Base-by-base conservation (phyloP, 2,888 invertebrate species). In the Esperia sulphurella region DNA sequence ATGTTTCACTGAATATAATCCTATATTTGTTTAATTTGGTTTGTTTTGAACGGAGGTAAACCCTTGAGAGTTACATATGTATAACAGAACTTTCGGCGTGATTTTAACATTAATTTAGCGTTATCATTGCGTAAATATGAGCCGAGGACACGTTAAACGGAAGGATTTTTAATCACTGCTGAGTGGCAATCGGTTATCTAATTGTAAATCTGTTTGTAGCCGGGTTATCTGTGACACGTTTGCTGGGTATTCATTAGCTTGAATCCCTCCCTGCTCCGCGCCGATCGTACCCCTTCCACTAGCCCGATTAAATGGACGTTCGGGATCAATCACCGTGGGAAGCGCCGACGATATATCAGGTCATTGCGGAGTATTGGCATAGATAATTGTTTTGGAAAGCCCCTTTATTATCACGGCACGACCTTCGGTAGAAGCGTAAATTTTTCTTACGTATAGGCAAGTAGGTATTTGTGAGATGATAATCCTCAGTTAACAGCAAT, bases 1-100 rank as follows among this genome's bases (percentile, higher is more conserved):
- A 84, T 84, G 85, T 88, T 87, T 85, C 84, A 80, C 77, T 87
- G 80, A 88, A 88, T 88, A 88, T 88, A 88, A 88, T 88, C 87
- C 86, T 88, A 85, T 87, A 87, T 88, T 88, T 88, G 88, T 88
- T 87, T 82, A 79, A 74, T 76, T 79, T 85, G 78, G 83, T 87
- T 85, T 88, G 65, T 79, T 88, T 87, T 86, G 56, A 57, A 65
- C 57, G 51, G 55, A 49, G 53, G 47, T 42, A 38, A 31, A 45
- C 48, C 45, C 48, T 46, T 43, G 14, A 29, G 42, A 30, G 31
- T 41, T 45, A 14, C 5, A 10, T 41, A 29, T 28, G 7, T 13
- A 8, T 35, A 12, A 28, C 13, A 42, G 13, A 37, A 35, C n/a
- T 31, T 31, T 31, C 3, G 4, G 10, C 7, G 7, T 9, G 7